A percentile compares a stretch with the other conserved stretches of the same genome.
Evolutionary conservation across 2,113 vertebrate genomes (phyloP).

Genomic region (Ophthalmolycus amberensis): DNA sequence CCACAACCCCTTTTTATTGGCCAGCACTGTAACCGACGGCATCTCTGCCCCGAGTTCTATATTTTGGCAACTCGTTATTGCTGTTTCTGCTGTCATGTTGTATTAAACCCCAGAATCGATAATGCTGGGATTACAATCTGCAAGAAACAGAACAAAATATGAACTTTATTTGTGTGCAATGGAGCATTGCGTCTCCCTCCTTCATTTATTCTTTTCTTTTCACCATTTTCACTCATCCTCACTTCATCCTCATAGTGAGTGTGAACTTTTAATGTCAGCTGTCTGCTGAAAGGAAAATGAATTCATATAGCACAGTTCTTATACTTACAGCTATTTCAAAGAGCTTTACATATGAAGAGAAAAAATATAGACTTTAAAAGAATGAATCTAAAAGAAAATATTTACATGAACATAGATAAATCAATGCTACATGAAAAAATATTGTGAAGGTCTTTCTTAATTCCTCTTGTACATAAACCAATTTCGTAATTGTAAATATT

Average conservation of each 20-base stretch:
- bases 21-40: conserved; percentile 76
- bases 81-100: conserved; percentile 23
- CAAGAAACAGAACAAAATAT: conserved; percentile 4
- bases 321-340: neutral
- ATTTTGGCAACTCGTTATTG: conserved; percentile 57
- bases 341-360: neutral
- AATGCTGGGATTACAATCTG: neutral
- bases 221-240: neutral
- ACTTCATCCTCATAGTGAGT: neutral
- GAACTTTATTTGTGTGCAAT: neutral
- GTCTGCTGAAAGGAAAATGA: neutral
- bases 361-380: neutral
- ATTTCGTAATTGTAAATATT: neutral
- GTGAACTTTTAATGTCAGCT: neutral
- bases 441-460: neutral
- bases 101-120: conserved; percentile 17
- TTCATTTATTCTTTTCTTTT: neutral
- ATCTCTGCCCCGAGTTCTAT: conserved; percentile 56
- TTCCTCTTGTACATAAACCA: neutral
- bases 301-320: neutral
- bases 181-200: neutral
- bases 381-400: neutral
- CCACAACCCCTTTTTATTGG: conserved; percentile 76
- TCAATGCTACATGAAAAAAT: neutral
- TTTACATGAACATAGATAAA: neutral